These are phyloP conservation scores for Phortica magna DNA, from an alignment of 2,888 invertebrate genomes.

Conservation along the genomic window DNA sequence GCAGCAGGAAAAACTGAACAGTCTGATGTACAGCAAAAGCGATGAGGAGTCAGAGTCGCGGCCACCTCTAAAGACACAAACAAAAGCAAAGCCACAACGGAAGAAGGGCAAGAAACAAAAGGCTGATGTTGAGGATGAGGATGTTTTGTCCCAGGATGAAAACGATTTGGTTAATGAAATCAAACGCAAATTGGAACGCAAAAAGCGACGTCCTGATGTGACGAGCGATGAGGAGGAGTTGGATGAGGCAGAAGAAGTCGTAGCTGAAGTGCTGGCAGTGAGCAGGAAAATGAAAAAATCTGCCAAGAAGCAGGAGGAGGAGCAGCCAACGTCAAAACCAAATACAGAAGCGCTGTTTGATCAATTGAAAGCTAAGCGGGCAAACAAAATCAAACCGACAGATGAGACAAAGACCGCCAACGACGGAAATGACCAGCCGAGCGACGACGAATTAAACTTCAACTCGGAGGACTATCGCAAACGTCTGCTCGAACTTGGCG, in stretches of 20 bases:
- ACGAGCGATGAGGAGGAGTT: conserved; percentile 62
- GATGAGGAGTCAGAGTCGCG: conserved; percentile 75
- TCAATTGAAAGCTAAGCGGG: conserved; percentile 69
- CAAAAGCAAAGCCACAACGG: conserved; percentile 5
- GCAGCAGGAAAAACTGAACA: conserved; percentile 71
- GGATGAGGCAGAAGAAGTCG: conserved; percentile 41
- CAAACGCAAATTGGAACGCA: conserved; percentile 72
- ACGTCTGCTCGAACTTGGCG: conserved; percentile 73
- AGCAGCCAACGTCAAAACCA: conserved; percentile 37
- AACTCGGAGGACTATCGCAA: conserved; percentile 76
- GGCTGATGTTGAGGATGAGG: conserved; percentile 50
- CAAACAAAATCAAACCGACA: conserved; percentile 63
- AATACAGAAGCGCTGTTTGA: conserved; percentile 65
- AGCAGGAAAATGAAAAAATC: conserved; percentile 30
- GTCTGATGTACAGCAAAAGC: conserved; percentile 75
- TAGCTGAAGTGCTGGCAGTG: background rate
- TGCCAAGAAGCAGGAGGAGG: conserved; percentile 38
- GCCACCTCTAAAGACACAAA: conserved; percentile 48
- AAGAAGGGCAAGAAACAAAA: conserved; percentile 32
- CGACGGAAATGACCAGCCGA: conserved; percentile 27
- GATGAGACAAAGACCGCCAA: conserved; percentile 54
- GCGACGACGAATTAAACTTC: conserved; percentile 71
- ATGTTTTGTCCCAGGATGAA: conserved; percentile 45
- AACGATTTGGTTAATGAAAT: conserved; percentile 56
- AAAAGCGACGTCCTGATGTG: conserved; percentile 58